Base-by-base conservation (phyloP, 2,888 invertebrate genomes). In the Nymphalis polychloros region DNA sequence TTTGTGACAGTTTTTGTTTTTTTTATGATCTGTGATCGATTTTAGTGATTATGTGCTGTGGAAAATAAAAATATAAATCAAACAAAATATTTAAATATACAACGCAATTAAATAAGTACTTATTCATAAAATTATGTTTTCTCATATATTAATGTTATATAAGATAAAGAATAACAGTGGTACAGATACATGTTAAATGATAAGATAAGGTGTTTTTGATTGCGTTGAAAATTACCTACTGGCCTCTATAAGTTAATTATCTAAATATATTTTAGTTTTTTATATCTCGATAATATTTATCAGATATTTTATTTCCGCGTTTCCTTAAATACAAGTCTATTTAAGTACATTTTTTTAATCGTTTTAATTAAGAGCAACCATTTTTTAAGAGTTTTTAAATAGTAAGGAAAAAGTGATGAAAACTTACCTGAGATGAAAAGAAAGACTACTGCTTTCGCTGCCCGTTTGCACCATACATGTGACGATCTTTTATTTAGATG, bases 401-500 rank as follows among this genome's bases (percentile, higher is more conserved):
- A n/a, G n/a, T n/a, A 31, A 69, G 73, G 73, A 72, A 75, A 72
- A 76, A 75, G 79, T 75, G 71, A 72, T 80, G 78, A 79, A 81
- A 81, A 78, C 77, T 79, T 72, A 78, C 78, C 77, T 72, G 73
- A 76, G 79, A 81, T 85, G 79, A 83, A 83, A 80, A 81, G 79
- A 77, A 67, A 76, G 75, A 74, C 74, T 74, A 77, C 76, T 70
- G 72, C 79, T 80, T 79, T 81, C 78, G 75, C 80, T 83, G 81
- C 79, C 82, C 81, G 81, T 78, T 79, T 79, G 78, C 81, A 79
- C 77, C 73, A 79, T 79, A 80, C 80, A 81, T 84, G 81, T 84
- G 85, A 84, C 85, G 84, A 79, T 85, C 84, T 90, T 87, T 89
- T 90, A 90, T 90, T 90, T 90, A 89, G 86, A 88, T 79, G 84